Conservation (phyloP, 2,113 vertebrate genomes). For the mouse (Mus musculus) region GRCm39 chr6:33305001-33305500, state of each 20-base stretch:
- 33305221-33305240: background rate
- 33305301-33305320: background rate
- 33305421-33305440: background rate
- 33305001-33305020: too few species aligned
- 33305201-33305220: background rate
- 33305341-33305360: background rate
- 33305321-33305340: background rate
- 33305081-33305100: too few species aligned
- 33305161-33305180: background rate
- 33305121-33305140: too few species aligned
- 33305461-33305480: background rate
- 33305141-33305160: too few species aligned
- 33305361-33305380: background rate
- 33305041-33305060: too few species aligned
- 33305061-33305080: too few species aligned
- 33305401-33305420: background rate
- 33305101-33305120: too few species aligned
- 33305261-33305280: background rate
- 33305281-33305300: conserved; percentile 8
- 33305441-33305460: background rate
- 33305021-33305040: too few species aligned
- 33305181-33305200: background rate
- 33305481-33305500: background rate
- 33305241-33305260: background rate
- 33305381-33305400: background rate